These are phyloP conservation scores for Pampusana beccarii DNA, from an alignment of 2,113 vertebrate genomes.

Conservation along the genomic window DNA sequence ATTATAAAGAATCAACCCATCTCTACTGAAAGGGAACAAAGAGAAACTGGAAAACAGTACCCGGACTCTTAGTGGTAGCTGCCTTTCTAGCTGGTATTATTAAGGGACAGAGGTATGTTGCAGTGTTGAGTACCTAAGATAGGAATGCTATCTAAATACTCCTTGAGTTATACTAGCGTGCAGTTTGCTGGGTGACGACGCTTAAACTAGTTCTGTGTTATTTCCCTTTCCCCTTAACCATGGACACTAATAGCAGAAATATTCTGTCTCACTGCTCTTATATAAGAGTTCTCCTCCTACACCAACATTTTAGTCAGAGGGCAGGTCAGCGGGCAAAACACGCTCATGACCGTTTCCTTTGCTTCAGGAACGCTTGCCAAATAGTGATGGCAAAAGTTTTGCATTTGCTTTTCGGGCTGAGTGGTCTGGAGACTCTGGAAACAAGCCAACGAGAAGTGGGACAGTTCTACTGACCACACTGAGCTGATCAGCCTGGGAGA, in stretches of 20 bases:
- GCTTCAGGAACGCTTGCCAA: conserved; percentile 23
- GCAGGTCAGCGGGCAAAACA: conserved; percentile 21
- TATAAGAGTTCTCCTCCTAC: conserved; percentile 47
- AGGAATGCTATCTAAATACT: conserved; percentile 55
- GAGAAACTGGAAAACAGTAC: background rate
- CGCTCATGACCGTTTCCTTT: conserved; percentile 24
- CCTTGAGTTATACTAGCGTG: background rate
- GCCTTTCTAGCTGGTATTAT: background rate
- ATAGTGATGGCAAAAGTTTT: background rate
- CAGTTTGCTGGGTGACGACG: conserved; percentile 10
- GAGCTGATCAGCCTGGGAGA: background rate
- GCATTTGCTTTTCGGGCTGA: background rate
- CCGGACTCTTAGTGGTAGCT: background rate
- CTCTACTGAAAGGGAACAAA: background rate
- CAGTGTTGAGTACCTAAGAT: conserved; percentile 40
- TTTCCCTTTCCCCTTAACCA: conserved; percentile 29
- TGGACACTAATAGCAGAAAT: conserved; percentile 52
- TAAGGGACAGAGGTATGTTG: background rate
- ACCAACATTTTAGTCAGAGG: conserved; percentile 45
- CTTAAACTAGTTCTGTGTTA: conserved; percentile 42
- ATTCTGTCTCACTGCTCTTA: conserved; percentile 35
- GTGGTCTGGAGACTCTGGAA: background rate
- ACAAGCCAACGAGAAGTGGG: background rate
- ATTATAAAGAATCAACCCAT: background rate
- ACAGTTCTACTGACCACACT: background rate